Conservation (phyloP, 2,797 vertebrate species). For the Coregonus suidteri region DNA sequence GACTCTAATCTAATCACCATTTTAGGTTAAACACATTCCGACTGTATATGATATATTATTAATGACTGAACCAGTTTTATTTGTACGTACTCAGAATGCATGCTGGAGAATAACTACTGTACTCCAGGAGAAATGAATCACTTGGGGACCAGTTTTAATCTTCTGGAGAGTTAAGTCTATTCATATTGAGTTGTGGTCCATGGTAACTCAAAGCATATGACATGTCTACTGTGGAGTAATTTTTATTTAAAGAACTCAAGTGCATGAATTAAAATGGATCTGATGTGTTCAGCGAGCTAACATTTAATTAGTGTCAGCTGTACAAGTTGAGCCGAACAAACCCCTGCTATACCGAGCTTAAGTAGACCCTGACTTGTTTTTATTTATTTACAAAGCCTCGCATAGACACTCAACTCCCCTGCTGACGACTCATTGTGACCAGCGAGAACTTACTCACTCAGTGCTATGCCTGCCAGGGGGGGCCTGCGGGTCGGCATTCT, state of each 20-base stretch:
- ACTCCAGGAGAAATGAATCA: constrained; percentile 31
- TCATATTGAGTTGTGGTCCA: constrained; percentile 3
- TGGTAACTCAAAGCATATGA: neutral
- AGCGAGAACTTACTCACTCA: constrained; percentile 18
- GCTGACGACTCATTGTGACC: neutral
- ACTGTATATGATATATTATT: constrained; percentile 45
- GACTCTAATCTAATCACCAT: constrained; percentile 24
- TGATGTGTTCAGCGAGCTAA: constrained; percentile 27
- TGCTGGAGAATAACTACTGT: neutral
- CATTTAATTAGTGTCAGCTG: constrained; percentile 35
- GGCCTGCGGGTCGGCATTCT: constrained; percentile 17
- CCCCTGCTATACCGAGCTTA: constrained; percentile 41
- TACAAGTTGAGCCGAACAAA: constrained; percentile 41
- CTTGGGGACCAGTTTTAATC: neutral
- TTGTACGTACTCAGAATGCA: constrained; percentile 47
- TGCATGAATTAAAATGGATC: constrained; percentile 14
- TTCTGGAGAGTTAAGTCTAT: constrained; percentile 51
- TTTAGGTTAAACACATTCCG: constrained; percentile 15
- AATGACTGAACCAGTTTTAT: constrained; percentile 46
- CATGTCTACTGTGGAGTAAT: constrained; percentile 10
- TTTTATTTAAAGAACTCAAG: constrained; percentile 20
- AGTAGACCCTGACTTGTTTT: constrained; percentile 39
- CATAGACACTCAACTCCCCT: neutral
- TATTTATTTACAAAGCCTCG: constrained; percentile 43
- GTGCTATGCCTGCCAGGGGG: constrained; percentile 2